These are phyloP conservation scores for Amazona vittata DNA, from an alignment of 2,113 vertebrate species.

Conservation along the genomic window DNA sequence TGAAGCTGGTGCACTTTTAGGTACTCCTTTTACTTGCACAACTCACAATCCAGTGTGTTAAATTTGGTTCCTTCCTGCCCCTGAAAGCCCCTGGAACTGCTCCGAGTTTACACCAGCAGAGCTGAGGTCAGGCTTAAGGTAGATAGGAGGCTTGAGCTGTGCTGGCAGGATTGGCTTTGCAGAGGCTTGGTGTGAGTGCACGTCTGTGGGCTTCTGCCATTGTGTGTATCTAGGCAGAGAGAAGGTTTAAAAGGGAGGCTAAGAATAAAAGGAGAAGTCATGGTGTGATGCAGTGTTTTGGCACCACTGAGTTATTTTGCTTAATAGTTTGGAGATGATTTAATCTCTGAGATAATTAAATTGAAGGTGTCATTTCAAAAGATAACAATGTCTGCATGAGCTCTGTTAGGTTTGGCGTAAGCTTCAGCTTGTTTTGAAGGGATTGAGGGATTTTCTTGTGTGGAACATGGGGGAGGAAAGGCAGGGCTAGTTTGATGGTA, in stretches of 20 bases:
- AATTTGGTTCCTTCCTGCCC: neutral
- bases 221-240: neutral
- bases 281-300: constrained; percentile 47
- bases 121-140: neutral
- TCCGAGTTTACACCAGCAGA: neutral
- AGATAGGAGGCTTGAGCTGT: neutral
- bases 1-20: neutral
- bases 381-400: constrained; percentile 30
- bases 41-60: neutral
- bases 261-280: neutral
- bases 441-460: constrained; percentile 27
- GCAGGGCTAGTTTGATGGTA: neutral
- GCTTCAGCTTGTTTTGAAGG: constrained; percentile 19
- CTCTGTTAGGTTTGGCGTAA: constrained; percentile 47
- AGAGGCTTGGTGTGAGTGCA: neutral
- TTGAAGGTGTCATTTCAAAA: constrained; percentile 67
- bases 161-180: neutral
- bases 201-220: neutral
- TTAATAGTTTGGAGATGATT: constrained; percentile 65
- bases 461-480: neutral
- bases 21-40: neutral
- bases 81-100: neutral
- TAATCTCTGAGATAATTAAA: constrained; percentile 66
- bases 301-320: constrained; percentile 28
- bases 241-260: neutral